phyloP scores from a whole-genome alignment of 1,140 invertebrate species.

The Metopolophium dirhodum region DNA sequence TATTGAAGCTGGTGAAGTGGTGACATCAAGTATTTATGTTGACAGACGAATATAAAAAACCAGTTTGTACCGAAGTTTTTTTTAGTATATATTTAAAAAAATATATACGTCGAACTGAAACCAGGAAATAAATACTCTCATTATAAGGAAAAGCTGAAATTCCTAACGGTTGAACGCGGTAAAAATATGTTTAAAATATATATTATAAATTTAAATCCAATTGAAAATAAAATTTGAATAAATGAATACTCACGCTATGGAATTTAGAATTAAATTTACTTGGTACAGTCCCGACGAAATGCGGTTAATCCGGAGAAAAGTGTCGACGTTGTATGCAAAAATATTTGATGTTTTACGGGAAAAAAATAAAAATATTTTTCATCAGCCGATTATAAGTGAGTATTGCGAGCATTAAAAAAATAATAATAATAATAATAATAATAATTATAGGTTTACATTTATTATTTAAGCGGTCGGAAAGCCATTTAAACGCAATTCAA shows the following conservation, averaged over 20 bases:
- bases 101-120: slow-evolving; percentile 6
- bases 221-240: neutral
- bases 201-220: neutral
- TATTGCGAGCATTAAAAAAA: neutral
- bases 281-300: neutral
- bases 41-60: slow-evolving; percentile 29
- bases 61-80: slow-evolving; percentile 13
- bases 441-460: neutral
- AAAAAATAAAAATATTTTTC: neutral
- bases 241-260: neutral
- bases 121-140: neutral
- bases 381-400: neutral
- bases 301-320: neutral
- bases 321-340: neutral
- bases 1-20: neutral
- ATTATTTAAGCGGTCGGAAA: neutral
- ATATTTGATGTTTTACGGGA: neutral
- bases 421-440: neutral
- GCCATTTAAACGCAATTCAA: neutral
- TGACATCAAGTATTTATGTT: neutral
- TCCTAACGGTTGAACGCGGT: neutral
- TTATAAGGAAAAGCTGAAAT: neutral
- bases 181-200: slow-evolving; percentile 7
- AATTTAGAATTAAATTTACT: neutral
- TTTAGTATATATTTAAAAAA: neutral